These are phyloP conservation scores for Hyphantria cunea DNA, from an alignment of 1,140 invertebrate genomes.

Conservation along the genomic window DNA sequence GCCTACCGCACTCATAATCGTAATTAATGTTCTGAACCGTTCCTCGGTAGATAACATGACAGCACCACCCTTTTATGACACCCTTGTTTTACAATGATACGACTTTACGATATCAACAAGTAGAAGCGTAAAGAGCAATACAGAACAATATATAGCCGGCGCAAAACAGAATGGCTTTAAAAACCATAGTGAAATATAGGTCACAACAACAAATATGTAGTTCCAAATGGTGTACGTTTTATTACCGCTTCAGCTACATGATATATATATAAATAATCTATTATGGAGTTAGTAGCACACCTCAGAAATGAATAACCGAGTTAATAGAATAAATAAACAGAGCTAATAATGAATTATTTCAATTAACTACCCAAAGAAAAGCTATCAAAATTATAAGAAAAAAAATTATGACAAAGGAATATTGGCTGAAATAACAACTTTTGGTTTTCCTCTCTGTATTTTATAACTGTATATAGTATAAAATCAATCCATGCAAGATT, in stretches of 20 bases:
- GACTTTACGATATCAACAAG: constrained; percentile 34
- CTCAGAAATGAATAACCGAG: background rate
- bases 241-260: too few relatives aligned
- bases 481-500: too few relatives aligned
- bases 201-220: background rate
- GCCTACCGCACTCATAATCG: constrained; percentile 40
- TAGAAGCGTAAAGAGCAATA: constrained; percentile 13
- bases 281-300: too few relatives aligned
- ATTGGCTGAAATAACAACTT: constrained; percentile 3
- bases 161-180: constrained; percentile 9
- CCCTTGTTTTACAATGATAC: constrained; percentile 32
- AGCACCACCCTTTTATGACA: constrained; percentile 43
- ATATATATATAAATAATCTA: too few relatives aligned
- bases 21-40: constrained; percentile 55
- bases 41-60: constrained; percentile 47
- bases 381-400: constrained; percentile 16
- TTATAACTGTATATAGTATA: background rate
- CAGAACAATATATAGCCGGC: background rate
- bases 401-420: background rate
- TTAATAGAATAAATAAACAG: constrained; percentile 7
- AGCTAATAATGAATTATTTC: constrained; percentile 10
- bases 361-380: constrained; percentile 7
- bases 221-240: background rate
- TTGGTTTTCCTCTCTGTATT: background rate
- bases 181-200: background rate